Conservation (phyloP, 2,888 invertebrate species). For the Cephus pulcher region DNA sequence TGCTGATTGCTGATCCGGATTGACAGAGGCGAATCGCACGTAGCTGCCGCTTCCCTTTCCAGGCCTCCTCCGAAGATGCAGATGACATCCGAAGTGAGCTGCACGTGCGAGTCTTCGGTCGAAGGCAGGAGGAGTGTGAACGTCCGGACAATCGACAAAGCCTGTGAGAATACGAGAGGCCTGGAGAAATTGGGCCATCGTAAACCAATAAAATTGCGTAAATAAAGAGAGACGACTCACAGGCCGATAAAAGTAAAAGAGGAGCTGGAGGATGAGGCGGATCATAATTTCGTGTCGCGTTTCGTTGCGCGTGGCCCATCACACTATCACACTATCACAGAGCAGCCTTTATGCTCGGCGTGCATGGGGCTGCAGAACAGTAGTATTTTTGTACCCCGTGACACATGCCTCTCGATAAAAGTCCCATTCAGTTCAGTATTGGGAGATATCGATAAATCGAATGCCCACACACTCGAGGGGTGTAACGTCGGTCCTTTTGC, state of each 20-base stretch:
- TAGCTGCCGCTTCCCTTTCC: not conserved
- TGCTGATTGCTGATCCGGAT: no score
- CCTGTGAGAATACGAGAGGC: slow-evolving; percentile 9
- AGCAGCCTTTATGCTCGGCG: not conserved
- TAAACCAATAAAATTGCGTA: slow-evolving; percentile 31
- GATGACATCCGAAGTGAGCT: not conserved
- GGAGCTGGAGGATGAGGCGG: not conserved
- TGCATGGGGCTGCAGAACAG: slow-evolving; percentile 49
- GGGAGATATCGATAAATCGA: slow-evolving; percentile 35
- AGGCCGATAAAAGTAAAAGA: not conserved
- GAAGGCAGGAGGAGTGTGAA: not conserved
- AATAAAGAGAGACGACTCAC: slow-evolving; percentile 33
- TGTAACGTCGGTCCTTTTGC: no score
- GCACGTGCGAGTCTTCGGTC: not conserved
- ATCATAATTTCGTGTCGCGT: no score
- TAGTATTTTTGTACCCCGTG: slow-evolving; percentile 58
- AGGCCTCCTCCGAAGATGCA: not conserved
- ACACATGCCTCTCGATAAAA: slow-evolving; percentile 53
- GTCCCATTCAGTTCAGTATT: slow-evolving; percentile 26
- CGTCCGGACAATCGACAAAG: slow-evolving; percentile 12
- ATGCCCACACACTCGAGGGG: slow-evolving; percentile 27
- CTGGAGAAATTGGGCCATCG: slow-evolving; percentile 38
- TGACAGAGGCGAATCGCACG: no score
- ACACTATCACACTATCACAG: not conserved
- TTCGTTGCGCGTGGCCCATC: not conserved